Base-by-base conservation (phyloP, 2,113 vertebrate genomes). In the Aptenodytes forsteri region DNA sequence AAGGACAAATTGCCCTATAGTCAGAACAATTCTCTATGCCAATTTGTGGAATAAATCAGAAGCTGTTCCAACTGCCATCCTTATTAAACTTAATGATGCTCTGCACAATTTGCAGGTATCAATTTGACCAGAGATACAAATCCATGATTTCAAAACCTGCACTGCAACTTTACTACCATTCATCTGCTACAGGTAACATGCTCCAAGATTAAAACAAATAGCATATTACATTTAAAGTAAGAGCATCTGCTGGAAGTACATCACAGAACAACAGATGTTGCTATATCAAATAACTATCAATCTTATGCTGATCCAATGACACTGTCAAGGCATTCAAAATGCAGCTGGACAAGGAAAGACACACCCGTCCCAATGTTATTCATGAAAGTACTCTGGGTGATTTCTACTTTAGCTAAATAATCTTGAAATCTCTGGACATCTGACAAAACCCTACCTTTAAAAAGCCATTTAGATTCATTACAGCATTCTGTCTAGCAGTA, bases 281-380 rank as follows among this genome's bases (percentile, higher is more conserved):
- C 87, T 81, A 49, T 62, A 96, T 85, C 97, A 98, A 98, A 98
- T 90, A 97, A 78, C 90, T 62, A 98, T 98, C 92, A 95, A 93
- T 98, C 95, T 98, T 93, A 67, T 3, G 34, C 52, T 92, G 83
- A 97, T 92, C 79, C 96, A 95, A 82, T 81, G 62, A 81, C 80
- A 96, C 77, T 94, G 64, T 67, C 88, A 92, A 54, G 40, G 50
- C 34, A 90, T 87, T 96, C 70, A 96, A 96, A 96, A 70, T 42
- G 61, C 42, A 93, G 34, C 54, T 90, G 92, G 95, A 75, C 89
- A 82, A 88, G 29, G 23, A 67, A 90, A 73, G 32, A 55, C 56
- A 38, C 26, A 93, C 56, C 50, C 32, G 50, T n/a, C 8, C 73
- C 42, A 78, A 16, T 17, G 14, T n/a, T 64, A 76, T 47, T 70